Evolutionary conservation across 2,888 invertebrate genomes (phyloP), one percentile per base, ranked within the genome.

Genomic region (Xestia c-nigrum): DNA sequence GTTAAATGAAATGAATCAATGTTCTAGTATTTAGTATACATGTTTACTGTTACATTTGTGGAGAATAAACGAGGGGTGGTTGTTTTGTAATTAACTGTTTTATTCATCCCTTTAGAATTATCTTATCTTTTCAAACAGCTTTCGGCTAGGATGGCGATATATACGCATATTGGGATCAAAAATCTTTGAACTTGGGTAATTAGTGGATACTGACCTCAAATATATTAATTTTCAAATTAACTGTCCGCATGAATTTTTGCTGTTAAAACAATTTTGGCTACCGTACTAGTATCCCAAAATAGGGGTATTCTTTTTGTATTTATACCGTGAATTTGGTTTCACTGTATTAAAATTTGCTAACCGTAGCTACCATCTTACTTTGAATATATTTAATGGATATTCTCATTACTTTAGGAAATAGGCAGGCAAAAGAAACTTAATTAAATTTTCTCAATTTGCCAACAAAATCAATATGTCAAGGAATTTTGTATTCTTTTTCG

Each of bases 1-100:
- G 47, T 71, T 81, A 67, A 72, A 59, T 38, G 74, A 66, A 81
- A 72, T 71, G 2, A 82, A 81, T 83, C 78, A 80, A 77, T 85
- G 84, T 85, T 81, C 81, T 87, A 88, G 82, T 85, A 82, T 24
- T 77, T 88, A 87, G 80, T 80, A 74, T 89, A 84, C 72, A 85
- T 85, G 86, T 85, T 85, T 84, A 89, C 75, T 87, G 87, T 87
- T 85, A 84, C 64, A 85, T 78, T 86, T 89, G 84, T 90, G 88
- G 80, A 85, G 87, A 90, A 89, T 92, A 92, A 92, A 93, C 83
- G 87, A 91, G 73, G 88, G 82, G 90, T 91, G 89, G 83, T 89
- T 90, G 89, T 90, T 91, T 89, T 89, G 85, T 85, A 87, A 59
- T 59, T 65, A 66, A 24, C 55, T 12, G 55, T 87, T 79, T 85